Conservation (phyloP, 1,140 invertebrate genomes). For the Pissodes strobi region DNA sequence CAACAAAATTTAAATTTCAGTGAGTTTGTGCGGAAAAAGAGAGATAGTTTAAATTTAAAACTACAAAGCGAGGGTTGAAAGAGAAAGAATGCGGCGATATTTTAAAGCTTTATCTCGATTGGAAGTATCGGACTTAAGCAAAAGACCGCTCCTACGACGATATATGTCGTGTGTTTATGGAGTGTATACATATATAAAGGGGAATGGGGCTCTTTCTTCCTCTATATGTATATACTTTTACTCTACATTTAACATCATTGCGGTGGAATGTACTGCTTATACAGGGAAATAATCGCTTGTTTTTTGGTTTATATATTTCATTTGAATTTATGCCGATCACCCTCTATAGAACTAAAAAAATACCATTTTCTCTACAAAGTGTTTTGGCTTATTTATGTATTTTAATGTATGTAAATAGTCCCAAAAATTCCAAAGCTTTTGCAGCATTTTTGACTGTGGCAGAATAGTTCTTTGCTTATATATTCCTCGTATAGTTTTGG, state of each 20-base stretch:
- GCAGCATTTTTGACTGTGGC: too few species aligned
- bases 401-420: too few species aligned
- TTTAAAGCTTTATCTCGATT: conserved; percentile 45
- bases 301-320: conserved; percentile 9
- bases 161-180: conserved; percentile 39
- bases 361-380: too few species aligned
- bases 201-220: conserved; percentile 25
- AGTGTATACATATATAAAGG: conserved; percentile 35
- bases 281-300: neutral
- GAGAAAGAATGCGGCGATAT: conserved; percentile 44
- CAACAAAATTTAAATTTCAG: conserved; percentile 42
- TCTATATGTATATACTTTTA: conserved; percentile 33
- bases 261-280: conserved; percentile 21
- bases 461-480: too few species aligned
- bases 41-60: conserved; percentile 47
- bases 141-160: conserved; percentile 32
- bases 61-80: conserved; percentile 40
- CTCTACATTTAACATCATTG: conserved; percentile 38
- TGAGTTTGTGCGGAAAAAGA: conserved; percentile 43
- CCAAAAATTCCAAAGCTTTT: too few species aligned
- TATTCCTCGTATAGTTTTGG: too few species aligned
- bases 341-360: too few species aligned
- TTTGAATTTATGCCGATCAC: conserved; percentile 3
- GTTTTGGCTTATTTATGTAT: too few species aligned
- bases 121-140: conserved; percentile 41